Evolutionary conservation across 1,140 invertebrate species (phyloP).

Genomic region (Formica selysi): DNA sequence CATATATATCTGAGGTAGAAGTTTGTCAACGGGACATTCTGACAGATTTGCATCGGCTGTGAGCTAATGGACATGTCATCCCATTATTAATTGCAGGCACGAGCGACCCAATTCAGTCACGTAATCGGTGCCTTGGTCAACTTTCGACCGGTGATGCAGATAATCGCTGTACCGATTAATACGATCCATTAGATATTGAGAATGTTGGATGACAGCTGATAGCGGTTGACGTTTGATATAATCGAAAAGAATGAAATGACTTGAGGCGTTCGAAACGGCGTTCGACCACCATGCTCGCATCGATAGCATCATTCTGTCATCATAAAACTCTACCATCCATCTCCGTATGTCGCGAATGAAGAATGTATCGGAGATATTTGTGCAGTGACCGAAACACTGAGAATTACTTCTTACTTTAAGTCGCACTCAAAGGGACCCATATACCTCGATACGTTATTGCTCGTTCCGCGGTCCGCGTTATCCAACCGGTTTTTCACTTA

Average conservation of each 20-base stretch:
- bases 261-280: slow-evolving; percentile 37
- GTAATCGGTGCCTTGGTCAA: slow-evolving; percentile 68
- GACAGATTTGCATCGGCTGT: slow-evolving; percentile 32
- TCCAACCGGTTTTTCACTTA: slow-evolving; percentile 43
- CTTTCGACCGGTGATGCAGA: slow-evolving; percentile 68
- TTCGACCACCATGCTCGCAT: slow-evolving; percentile 66
- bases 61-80: slow-evolving; percentile 71
- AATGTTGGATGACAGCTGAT: slow-evolving; percentile 66
- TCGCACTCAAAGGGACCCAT: slow-evolving; percentile 32
- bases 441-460: slow-evolving; percentile 37
- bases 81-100: slow-evolving; percentile 74
- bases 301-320: slow-evolving; percentile 66
- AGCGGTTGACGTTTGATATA: slow-evolving; percentile 62
- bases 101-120: slow-evolving; percentile 70
- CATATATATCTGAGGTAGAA: slow-evolving; percentile 7
- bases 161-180: slow-evolving; percentile 73
- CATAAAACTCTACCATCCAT: slow-evolving; percentile 40
- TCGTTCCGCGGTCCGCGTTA: neutral
- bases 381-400: slow-evolving; percentile 32
- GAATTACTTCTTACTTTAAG: slow-evolving; percentile 43
- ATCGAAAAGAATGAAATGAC: slow-evolving; percentile 55
- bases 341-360: slow-evolving; percentile 40
- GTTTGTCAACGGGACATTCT: slow-evolving; percentile 19
- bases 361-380: slow-evolving; percentile 37
- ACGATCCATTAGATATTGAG: slow-evolving; percentile 71